Conservation (phyloP, 64 coral and sea anemone species). For the Hydrozoanthus tunicans region DNA sequence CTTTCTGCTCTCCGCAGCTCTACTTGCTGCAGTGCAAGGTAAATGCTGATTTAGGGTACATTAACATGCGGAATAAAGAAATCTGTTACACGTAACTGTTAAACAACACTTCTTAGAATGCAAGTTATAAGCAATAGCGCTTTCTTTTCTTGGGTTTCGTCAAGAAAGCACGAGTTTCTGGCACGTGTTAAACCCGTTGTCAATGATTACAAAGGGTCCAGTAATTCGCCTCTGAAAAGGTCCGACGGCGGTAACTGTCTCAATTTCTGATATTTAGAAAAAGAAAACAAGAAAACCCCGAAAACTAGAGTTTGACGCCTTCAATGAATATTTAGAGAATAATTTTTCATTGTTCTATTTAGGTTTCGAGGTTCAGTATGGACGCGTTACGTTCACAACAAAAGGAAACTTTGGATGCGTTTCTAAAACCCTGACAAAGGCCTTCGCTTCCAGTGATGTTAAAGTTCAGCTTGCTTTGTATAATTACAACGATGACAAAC, state of each 20-base stretch:
- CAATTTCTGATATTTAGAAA: no score
- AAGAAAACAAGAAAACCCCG: no score
- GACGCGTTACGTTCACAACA: constrained; percentile 14
- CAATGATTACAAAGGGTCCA: no score
- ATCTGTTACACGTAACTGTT: not conserved
- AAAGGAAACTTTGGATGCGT: constrained; percentile 17
- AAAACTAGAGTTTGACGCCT: no score
- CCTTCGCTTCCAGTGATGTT: not conserved
- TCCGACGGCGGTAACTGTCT: no score
- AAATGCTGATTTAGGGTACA: not conserved
- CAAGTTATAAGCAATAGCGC: no score
- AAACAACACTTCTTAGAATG: not conserved
- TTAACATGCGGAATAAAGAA: no score
- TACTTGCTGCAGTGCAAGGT: not conserved
- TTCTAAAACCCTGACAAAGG: not conserved
- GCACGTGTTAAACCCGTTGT: no score
- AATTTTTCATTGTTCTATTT: not conserved
- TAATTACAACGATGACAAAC: constrained; percentile 36
- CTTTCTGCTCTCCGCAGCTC: not conserved
- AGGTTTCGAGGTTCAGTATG: constrained; percentile 30
- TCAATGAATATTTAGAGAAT: not conserved
- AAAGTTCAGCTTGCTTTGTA: not conserved
- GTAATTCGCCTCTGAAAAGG: no score
- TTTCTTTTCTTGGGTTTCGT: no score
- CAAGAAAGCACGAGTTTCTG: no score